Conservation (phyloP, 2,797 vertebrate species). For the Silurus lanzhouensis region DNA sequence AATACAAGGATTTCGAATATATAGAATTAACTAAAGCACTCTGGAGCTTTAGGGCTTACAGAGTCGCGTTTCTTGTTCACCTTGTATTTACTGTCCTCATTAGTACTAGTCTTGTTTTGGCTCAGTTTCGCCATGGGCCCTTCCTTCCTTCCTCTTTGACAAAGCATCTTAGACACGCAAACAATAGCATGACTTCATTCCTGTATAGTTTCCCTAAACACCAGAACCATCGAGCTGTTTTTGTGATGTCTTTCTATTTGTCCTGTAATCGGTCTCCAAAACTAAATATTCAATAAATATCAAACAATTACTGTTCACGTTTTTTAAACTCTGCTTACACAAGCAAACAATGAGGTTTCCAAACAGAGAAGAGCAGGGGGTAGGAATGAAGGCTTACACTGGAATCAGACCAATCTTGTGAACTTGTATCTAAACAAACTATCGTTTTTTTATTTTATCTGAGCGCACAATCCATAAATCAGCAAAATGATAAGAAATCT, state of each 20-base stretch:
- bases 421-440: background rate
- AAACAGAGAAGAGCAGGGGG: background rate
- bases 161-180: constrained; percentile 9
- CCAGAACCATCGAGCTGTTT: background rate
- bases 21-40: background rate
- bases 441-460: background rate
- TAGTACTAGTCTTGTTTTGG: background rate
- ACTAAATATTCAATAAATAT: background rate
- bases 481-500: background rate
- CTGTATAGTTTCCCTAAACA: constrained; percentile 4
- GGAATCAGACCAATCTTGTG: background rate
- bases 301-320: background rate
- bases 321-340: background rate
- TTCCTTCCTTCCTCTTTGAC: constrained; percentile 33
- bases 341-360: background rate
- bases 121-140: background rate
- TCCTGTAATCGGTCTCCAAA: background rate
- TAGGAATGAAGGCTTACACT: background rate
- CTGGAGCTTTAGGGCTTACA: background rate
- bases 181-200: constrained; percentile 13
- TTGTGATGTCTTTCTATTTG: background rate
- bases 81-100: background rate
- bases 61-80: background rate
- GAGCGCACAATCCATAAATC: background rate
- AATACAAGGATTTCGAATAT: background rate